Percentiles rank a stretch among this genome's conserved stretches.
Evolutionary conservation across 2,797 vertebrate species (phyloP).

Genomic region (Octomys mimax): DNA sequence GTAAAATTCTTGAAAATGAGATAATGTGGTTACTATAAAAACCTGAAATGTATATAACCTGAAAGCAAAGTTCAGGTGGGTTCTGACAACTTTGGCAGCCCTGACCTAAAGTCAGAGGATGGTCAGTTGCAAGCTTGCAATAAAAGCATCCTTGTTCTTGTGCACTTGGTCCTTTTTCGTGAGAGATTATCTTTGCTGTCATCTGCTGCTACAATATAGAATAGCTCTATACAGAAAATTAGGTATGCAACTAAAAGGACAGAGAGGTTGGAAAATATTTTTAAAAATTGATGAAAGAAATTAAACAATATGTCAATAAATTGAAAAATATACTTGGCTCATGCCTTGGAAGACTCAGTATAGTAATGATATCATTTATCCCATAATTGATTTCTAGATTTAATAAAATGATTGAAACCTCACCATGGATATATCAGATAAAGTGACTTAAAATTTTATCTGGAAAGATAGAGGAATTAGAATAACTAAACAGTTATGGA

Average conservation of each 20-base stretch:
- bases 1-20: too few relatives aligned
- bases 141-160: too few relatives aligned
- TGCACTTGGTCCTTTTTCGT: too few relatives aligned
- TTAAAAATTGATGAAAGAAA: not conserved
- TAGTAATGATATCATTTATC: not conserved
- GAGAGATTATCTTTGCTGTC: too few relatives aligned
- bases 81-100: too few relatives aligned
- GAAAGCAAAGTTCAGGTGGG: too few relatives aligned
- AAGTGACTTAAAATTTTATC: conserved; percentile 7
- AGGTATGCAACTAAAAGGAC: not conserved
- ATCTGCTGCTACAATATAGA: not conserved
- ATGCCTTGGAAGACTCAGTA: not conserved
- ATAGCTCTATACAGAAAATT: conserved; percentile 7
- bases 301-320: not conserved
- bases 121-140: too few relatives aligned
- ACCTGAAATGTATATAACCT: too few relatives aligned
- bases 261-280: not conserved
- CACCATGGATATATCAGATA: not conserved
- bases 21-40: too few relatives aligned
- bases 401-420: not conserved
- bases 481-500: not conserved
- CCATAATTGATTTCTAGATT: not conserved
- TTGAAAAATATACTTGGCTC: not conserved
- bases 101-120: too few relatives aligned
- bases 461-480: not conserved